These are phyloP conservation scores for Ahaetulla prasina DNA, from an alignment of 2,113 vertebrate genomes.

Conservation along the genomic window DNA sequence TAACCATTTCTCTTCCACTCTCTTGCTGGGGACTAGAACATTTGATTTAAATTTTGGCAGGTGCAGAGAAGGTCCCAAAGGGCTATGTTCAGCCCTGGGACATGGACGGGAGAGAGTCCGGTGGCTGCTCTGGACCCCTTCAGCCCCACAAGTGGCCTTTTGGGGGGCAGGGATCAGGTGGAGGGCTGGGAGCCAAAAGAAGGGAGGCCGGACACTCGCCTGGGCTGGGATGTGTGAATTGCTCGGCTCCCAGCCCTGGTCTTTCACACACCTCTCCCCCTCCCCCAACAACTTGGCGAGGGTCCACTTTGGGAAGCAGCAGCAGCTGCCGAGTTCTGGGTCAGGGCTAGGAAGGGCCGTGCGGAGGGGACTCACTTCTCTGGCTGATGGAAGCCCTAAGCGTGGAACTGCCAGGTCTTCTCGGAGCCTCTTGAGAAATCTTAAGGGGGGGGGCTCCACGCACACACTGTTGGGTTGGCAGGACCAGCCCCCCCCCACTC, in stretches of 20 bases:
- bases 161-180: too few species aligned
- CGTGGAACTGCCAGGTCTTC: background rate
- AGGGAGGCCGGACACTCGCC: background rate
- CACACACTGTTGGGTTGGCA: fast-evolving
- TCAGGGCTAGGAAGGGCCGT: conserved; percentile 24
- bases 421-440: background rate
- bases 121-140: background rate
- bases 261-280: background rate
- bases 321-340: background rate
- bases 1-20: too few species aligned
- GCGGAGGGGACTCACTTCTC: conserved; percentile 30
- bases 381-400: background rate
- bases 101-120: too few species aligned
- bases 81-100: background rate
- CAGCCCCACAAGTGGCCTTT: background rate
- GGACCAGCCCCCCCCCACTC: too few species aligned
- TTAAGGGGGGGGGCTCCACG: background rate
- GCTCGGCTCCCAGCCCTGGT: background rate
- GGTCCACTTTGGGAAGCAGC: background rate
- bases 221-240: too few species aligned
- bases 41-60: too few species aligned
- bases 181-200: background rate
- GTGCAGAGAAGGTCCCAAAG: background rate
- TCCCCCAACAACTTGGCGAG: background rate
- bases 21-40: too few species aligned